phyloP scores from a whole-genome alignment of 2,113 vertebrate genomes.

The Athene cunicularia region DNA sequence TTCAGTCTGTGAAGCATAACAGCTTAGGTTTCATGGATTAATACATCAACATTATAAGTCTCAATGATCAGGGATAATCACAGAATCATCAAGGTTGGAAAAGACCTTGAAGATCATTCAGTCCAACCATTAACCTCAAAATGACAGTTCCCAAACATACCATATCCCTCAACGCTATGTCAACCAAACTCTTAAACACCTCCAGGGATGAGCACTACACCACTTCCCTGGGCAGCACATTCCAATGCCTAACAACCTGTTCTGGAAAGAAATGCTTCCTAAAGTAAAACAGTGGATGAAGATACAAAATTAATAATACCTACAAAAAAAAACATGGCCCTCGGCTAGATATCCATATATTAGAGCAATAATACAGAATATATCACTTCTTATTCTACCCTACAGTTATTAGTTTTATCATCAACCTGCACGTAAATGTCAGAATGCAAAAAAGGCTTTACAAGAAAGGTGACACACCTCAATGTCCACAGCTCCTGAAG shows the following conservation, averaged over 20 bases:
- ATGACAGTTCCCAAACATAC: no score
- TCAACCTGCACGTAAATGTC: background rate
- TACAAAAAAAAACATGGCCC: background rate
- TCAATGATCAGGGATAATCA: background rate
- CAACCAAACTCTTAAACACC: no score
- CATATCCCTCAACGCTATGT: no score
- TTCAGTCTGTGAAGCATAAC: background rate
- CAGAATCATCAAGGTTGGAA: no score
- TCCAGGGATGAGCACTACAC: no score
- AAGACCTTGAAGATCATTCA: no score
- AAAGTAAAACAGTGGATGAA: background rate
- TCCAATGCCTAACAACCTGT: no score
- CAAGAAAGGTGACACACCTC: background rate
- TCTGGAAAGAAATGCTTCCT: no score
- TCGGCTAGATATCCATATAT: background rate
- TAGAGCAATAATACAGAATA: background rate
- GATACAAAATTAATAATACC: background rate
- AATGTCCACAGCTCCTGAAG: background rate
- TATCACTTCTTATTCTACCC: background rate
- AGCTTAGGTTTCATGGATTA: background rate
- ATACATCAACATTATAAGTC: background rate
- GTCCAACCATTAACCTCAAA: no score
- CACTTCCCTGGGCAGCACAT: no score
- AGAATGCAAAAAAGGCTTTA: background rate
- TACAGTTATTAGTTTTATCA: background rate